Percentiles rank a stretch among this genome's conserved stretches.
These are phyloP conservation scores for Ceratosolen solmsi DNA, from an alignment of 1,140 invertebrate species.

Conservation along the genomic window DNA sequence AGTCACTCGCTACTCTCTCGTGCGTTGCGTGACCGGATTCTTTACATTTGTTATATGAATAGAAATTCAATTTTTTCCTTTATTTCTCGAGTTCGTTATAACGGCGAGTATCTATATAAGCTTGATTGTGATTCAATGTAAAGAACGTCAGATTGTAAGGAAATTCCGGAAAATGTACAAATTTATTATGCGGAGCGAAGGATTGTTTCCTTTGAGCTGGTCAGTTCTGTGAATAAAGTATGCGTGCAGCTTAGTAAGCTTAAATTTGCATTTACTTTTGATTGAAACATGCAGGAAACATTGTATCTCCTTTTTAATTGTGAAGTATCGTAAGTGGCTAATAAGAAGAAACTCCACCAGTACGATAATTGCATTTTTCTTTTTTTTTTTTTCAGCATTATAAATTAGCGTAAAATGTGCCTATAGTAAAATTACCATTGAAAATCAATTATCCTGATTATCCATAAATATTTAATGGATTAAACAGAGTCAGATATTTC, in stretches of 20 bases:
- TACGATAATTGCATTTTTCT: too few relatives aligned
- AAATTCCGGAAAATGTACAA: slow-evolving; percentile 18
- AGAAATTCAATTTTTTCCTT: background rate
- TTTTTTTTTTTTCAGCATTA: too few relatives aligned
- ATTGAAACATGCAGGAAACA: background rate
- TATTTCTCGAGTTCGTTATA: background rate
- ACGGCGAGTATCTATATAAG: background rate
- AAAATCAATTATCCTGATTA: too few relatives aligned
- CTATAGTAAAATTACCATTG: too few relatives aligned
- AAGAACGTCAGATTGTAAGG: background rate
- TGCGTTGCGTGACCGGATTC: background rate
- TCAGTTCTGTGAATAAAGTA: slow-evolving; percentile 11
- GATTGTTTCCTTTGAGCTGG: slow-evolving; percentile 5
- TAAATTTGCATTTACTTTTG: slow-evolving; percentile 1
- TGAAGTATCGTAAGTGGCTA: background rate
- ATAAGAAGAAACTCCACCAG: too few relatives aligned
- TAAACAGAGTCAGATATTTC: too few relatives aligned
- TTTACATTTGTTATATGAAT: slow-evolving; percentile 7
- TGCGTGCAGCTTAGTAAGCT: background rate
- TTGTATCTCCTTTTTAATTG: background rate
- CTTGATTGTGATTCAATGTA: background rate
- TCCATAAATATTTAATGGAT: too few relatives aligned
- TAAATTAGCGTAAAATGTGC: too few relatives aligned
- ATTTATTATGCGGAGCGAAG: background rate
- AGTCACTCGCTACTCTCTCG: background rate